These are phyloP conservation scores for Limnothrissa miodon DNA, from an alignment of 2,113 vertebrate species.

Conservation along the genomic window DNA sequence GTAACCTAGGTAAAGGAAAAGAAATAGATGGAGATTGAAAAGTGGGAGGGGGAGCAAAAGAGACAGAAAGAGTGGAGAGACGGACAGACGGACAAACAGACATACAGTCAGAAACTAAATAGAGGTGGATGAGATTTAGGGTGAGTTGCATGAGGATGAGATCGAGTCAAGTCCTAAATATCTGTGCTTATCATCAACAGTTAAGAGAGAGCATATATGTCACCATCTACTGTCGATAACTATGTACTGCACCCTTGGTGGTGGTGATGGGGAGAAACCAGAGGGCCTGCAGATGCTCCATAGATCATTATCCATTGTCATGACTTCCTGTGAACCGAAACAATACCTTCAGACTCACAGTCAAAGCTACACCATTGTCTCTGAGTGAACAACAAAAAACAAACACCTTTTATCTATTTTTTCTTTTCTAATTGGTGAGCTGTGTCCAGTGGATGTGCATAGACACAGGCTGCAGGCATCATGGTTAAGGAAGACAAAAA, in stretches of 20 bases:
- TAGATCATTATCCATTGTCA: background rate
- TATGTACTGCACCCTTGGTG: background rate
- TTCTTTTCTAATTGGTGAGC: no score
- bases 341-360: no score
- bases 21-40: background rate
- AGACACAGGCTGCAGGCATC: no score
- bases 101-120: background rate
- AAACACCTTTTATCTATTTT: no score
- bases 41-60: background rate
- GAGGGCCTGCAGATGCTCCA: background rate
- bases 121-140: background rate
- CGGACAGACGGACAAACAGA: background rate
- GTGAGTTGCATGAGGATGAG: background rate
- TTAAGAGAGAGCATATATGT: background rate
- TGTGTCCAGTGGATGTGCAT: no score
- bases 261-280: background rate
- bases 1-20: background rate
- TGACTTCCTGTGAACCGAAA: background rate
- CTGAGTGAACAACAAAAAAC: no score
- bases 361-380: no score
- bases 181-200: background rate
- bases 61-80: background rate
- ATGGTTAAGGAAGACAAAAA: no score
- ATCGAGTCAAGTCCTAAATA: background rate
- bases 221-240: background rate